These are phyloP conservation scores for Brachynemurus nebulosus DNA, from an alignment of 2,888 invertebrate genomes.

Conservation along the genomic window DNA sequence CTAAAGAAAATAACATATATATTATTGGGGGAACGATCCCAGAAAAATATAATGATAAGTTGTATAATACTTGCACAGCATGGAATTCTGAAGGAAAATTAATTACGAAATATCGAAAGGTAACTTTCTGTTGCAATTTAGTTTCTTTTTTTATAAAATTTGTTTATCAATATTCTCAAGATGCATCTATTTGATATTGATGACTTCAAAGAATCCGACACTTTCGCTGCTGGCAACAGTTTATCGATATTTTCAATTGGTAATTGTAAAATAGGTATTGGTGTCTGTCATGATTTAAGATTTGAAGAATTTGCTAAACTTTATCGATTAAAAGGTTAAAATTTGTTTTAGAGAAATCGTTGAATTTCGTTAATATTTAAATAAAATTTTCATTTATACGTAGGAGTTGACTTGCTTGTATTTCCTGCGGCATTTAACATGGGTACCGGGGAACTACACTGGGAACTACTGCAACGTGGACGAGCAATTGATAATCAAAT, in stretches of 20 bases:
- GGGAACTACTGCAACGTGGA: slow-evolving; percentile 70
- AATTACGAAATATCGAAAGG: slow-evolving; percentile 73
- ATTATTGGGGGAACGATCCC: slow-evolving; percentile 87
- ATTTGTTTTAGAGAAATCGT: too few species aligned
- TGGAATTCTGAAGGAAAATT: slow-evolving; percentile 68
- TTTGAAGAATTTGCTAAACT: slow-evolving; percentile 79
- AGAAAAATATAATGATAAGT: slow-evolving; percentile 50
- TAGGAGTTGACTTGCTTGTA: slow-evolving; percentile 69
- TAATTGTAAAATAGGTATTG: slow-evolving; percentile 66
- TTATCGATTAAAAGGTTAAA: too few species aligned
- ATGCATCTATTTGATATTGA: slow-evolving; percentile 94
- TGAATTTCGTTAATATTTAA: too few species aligned
- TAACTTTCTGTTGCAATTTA: too few species aligned
- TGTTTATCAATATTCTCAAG: too few species aligned
- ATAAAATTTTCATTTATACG: too few species aligned
- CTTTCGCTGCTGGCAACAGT: slow-evolving; percentile 58
- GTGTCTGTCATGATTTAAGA: slow-evolving; percentile 89
- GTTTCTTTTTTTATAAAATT: too few species aligned
- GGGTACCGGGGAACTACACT: slow-evolving; percentile 90
- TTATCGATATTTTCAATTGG: slow-evolving; percentile 58
- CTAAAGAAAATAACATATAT: slow-evolving; percentile 60
- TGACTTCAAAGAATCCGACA: slow-evolving; percentile 83
- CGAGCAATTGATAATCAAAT: slow-evolving; percentile 83
- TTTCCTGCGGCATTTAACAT: slow-evolving; percentile 95
- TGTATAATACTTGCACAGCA: slow-evolving; percentile 81